Evolutionary conservation across 37 sponge, comb jelly and placozoan species (phyloP), one percentile per base, ranked within the genome.

Genomic region (Tethya wilhelma): DNA sequence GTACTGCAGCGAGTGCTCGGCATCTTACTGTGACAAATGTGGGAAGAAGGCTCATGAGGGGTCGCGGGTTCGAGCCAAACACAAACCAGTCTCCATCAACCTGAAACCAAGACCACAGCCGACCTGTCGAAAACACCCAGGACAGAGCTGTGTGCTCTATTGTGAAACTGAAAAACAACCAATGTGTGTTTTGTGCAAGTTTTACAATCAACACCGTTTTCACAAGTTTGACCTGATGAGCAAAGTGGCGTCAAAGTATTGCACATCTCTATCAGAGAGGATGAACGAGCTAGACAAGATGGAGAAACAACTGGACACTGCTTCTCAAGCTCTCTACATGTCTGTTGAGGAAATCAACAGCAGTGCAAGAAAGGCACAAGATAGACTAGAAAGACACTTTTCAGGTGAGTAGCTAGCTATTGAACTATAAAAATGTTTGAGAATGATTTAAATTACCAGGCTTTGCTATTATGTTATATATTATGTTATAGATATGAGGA

Each of bases 131-230:
- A 84, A 76, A 37, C 93, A 93, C 49, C 86, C 93, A 5, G 93
- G 93, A 1, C 93, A 93, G 75, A 87, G 81, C 63, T 93, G 89
- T 64, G 73, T 88, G 68, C 81, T 93, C 17, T 93, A 93, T 70
- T 93, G 93, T 66, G 93, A 93, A 69, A 93, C 93, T 29, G 93
- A 93, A 43, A 75, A 70, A 49, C 78, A 71, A 56, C 85, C 93
- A 20, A 93, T 93, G 93, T 93, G 93, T 77, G 89, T 93, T 19
- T 56, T 93, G 46, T 93, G 93, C 82, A 93, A 93, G 77, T 93
- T 88, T 49, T 93, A 88, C 69, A 80, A 80, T 53, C 89, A 93
- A 69, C 93, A 93, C 39, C 74, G 88, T 23, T 84, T 88, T 69
- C 93, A 93, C 62, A 88, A 84, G 59, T 93, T 58, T 59, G 81